Evolutionary conservation across 2,797 vertebrate genomes (phyloP).

Genomic region (Lepidocolaptes lacrymiger): DNA sequence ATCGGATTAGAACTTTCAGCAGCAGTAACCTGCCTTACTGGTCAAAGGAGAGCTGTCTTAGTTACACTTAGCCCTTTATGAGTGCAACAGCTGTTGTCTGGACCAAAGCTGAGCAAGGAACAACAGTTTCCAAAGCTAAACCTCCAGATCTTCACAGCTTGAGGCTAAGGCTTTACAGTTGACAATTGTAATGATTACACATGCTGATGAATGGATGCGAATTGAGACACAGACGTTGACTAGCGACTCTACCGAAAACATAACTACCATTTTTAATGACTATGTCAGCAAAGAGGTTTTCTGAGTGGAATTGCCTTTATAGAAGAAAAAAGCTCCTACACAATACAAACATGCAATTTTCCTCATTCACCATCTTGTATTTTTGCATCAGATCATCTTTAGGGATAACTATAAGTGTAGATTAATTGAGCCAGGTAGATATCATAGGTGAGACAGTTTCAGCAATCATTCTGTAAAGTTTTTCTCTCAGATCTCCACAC

Average conservation of each 20-base stretch:
- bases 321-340: neutral
- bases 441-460: neutral
- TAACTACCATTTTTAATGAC: neutral
- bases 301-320: neutral
- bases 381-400: neutral
- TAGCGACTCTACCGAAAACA: neutral
- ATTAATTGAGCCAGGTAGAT: neutral
- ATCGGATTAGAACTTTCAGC: neutral
- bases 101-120: neutral
- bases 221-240: neutral
- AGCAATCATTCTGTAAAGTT: neutral
- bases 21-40: neutral
- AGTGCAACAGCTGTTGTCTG: neutral
- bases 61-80: neutral
- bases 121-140: neutral
- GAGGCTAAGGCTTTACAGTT: neutral
- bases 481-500: neutral
- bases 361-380: neutral
- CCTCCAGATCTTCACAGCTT: neutral
- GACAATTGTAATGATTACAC: neutral
- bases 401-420: neutral
- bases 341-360: neutral
- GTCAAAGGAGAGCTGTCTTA: neutral
- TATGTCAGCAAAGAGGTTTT: neutral
- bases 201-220: neutral